phyloP scores from a whole-genome alignment of 1,140 invertebrate species.

The Drosophila lacertosa region DNA sequence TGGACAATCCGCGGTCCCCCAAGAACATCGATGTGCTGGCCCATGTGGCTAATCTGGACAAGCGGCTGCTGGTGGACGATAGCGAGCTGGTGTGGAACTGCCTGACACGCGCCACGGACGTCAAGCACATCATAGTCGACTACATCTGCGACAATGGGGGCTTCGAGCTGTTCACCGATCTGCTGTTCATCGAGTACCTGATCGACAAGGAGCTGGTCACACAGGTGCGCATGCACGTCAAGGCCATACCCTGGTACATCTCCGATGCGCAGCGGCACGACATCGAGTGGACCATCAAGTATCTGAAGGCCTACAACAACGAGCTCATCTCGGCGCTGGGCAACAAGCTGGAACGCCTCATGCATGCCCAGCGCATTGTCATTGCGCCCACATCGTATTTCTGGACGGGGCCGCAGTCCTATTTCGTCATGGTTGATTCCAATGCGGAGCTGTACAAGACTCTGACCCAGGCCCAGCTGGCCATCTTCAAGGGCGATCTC shows the following conservation, averaged over 20 bases:
- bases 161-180: slow-evolving; percentile 96
- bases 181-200: slow-evolving; percentile 93
- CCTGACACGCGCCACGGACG: slow-evolving; percentile 46
- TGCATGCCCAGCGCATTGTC: slow-evolving; percentile 84
- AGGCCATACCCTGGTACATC: slow-evolving; percentile 97
- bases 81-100: slow-evolving; percentile 86
- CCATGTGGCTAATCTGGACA: slow-evolving; percentile 87
- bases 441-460: slow-evolving; percentile 89
- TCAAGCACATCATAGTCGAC: slow-evolving; percentile 85
- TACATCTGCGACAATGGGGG: slow-evolving; percentile 97
- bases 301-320: slow-evolving; percentile 79
- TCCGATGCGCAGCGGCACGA: slow-evolving; percentile 94
- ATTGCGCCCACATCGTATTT: slow-evolving; percentile 87
- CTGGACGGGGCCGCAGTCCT: slow-evolving; percentile 95
- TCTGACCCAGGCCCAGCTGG: slow-evolving; percentile 88
- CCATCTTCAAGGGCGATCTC: slow-evolving; percentile 98
- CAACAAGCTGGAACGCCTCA: slow-evolving; percentile 85
- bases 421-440: slow-evolving; percentile 89
- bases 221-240: slow-evolving; percentile 94
- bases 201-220: slow-evolving; percentile 87
- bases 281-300: slow-evolving; percentile 88
- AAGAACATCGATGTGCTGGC: slow-evolving; percentile 87
- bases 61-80: slow-evolving; percentile 89
- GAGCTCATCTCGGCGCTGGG: slow-evolving; percentile 83
- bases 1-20: slow-evolving; percentile 92